Conservation (phyloP, 2,113 vertebrate genomes). For the Ochotona princeps region DNA sequence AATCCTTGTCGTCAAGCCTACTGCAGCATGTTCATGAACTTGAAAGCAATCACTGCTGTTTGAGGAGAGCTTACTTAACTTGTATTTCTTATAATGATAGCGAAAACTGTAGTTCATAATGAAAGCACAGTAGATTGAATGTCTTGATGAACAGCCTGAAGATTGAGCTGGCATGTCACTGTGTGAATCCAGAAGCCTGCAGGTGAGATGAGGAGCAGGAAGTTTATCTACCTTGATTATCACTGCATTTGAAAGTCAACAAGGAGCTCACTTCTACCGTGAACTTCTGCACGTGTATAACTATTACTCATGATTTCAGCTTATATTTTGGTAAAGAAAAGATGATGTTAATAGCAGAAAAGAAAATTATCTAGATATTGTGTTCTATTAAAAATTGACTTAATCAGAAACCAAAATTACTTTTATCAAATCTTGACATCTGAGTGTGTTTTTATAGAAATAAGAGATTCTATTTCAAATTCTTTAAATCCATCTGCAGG, state of each 20-base stretch:
- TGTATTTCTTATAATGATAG: constrained; percentile 83
- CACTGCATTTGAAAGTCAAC: constrained; percentile 81
- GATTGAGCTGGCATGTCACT: constrained; percentile 83
- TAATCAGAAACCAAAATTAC: neutral
- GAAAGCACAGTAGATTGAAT: constrained; percentile 81
- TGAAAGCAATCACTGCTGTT: constrained; percentile 82
- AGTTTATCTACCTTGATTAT: constrained; percentile 76
- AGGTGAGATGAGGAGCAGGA: constrained; percentile 76
- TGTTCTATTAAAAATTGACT: neutral
- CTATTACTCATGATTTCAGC: neutral
- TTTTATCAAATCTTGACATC: constrained; percentile 22
- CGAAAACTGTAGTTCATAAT: constrained; percentile 82
- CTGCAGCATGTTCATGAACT: constrained; percentile 64
- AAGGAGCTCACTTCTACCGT: neutral
- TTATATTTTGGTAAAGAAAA: constrained; percentile 5
- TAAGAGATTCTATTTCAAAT: neutral
- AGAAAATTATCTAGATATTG: neutral
- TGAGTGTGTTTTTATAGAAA: neutral
- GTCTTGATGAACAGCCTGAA: constrained; percentile 84
- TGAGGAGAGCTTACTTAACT: constrained; percentile 80
- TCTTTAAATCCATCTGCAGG: neutral
- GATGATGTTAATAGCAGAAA: neutral
- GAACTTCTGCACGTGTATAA: constrained; percentile 51
- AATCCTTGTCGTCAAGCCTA: constrained; percentile 49
- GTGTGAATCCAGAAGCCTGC: constrained; percentile 75